Percentiles rank a stretch among this genome's conserved stretches.
These are phyloP conservation scores for Anastrepha obliqua DNA, from an alignment of 1,140 invertebrate species.

Conservation along the genomic window DNA sequence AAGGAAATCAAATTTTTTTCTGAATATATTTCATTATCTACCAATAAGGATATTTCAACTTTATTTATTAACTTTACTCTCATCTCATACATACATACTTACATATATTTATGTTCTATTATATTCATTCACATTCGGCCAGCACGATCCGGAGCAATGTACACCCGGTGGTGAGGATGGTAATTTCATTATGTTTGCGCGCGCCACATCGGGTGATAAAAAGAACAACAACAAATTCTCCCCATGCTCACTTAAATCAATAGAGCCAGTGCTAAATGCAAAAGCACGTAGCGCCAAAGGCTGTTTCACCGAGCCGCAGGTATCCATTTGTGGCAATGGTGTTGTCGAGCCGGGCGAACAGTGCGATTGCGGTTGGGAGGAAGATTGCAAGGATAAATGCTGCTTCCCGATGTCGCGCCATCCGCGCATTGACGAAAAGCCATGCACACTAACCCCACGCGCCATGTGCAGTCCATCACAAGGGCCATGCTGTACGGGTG, in stretches of 20 bases:
- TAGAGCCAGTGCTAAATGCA: slow-evolving; percentile 94
- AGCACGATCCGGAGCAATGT: slow-evolving; percentile 97
- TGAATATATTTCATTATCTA: background rate
- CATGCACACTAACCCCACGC: slow-evolving; percentile 87
- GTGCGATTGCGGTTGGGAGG: slow-evolving; percentile 99
- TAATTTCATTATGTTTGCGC: slow-evolving; percentile 98
- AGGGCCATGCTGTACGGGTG: slow-evolving; percentile 95
- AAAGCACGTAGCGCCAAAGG: slow-evolving; percentile 92
- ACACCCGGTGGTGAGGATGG: slow-evolving; percentile 94
- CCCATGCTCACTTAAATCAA: slow-evolving; percentile 93
- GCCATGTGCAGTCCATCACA: slow-evolving; percentile 76
- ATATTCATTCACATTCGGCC: slow-evolving; percentile 44
- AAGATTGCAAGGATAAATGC: slow-evolving; percentile 94
- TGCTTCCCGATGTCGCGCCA: slow-evolving; percentile 93
- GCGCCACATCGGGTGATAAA: slow-evolving; percentile 96
- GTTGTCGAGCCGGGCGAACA: slow-evolving; percentile 97
- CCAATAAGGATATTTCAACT: background rate
- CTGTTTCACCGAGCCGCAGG: slow-evolving; percentile 94
- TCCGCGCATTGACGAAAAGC: slow-evolving; percentile 83
- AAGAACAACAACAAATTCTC: slow-evolving; percentile 97
- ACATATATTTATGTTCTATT: background rate
- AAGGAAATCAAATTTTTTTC: background rate
- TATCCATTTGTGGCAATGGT: slow-evolving; percentile 96
- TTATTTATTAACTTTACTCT: background rate
- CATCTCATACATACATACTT: slow-evolving; percentile 4